Evolutionary conservation across 64 coral and sea anemone species (phyloP).

Genomic region (Astreopora myriophthalma): DNA sequence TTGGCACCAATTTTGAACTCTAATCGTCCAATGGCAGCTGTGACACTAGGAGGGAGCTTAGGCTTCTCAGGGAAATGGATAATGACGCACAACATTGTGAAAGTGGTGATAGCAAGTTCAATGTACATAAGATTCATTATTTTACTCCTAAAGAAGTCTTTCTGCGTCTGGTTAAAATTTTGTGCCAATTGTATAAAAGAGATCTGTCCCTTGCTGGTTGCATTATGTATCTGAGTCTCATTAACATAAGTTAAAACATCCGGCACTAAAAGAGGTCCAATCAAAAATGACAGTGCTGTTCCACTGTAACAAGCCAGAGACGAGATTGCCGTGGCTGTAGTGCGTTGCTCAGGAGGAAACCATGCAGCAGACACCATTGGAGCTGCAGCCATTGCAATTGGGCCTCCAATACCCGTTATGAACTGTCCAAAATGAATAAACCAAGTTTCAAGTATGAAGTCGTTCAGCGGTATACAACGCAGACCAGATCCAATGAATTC

Average conservation of each 20-base stretch:
- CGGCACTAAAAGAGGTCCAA: constrained; percentile 75
- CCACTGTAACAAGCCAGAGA: constrained; percentile 88
- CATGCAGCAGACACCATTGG: constrained; percentile 90
- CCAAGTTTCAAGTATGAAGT: constrained; percentile 25
- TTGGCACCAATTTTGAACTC: constrained; percentile 87
- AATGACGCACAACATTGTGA: constrained; percentile 72
- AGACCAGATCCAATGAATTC: constrained; percentile 87
- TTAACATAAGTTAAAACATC: constrained; percentile 40
- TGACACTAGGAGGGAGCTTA: constrained; percentile 78
- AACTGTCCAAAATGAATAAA: constrained; percentile 88
- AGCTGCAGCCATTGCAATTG: constrained; percentile 93
- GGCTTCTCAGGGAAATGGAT: constrained; percentile 95
- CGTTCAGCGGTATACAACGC: constrained; percentile 67
- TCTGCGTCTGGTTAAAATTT: constrained; percentile 45
- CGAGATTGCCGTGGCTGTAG: constrained; percentile 88
- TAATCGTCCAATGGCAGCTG: constrained; percentile 92
- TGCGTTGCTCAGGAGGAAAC: constrained; percentile 89
- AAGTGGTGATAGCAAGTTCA: constrained; percentile 56
- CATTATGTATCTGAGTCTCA: background rate
- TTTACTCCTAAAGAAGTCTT: constrained; percentile 11
- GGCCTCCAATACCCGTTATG: constrained; percentile 88
- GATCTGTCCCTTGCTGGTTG: background rate
- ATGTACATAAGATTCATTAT: constrained; percentile 84
- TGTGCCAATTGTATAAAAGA: constrained; percentile 48
- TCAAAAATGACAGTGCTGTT: constrained; percentile 84